Evolutionary conservation across 2,113 vertebrate genomes (phyloP).

Genomic region (Prolemur simus): DNA sequence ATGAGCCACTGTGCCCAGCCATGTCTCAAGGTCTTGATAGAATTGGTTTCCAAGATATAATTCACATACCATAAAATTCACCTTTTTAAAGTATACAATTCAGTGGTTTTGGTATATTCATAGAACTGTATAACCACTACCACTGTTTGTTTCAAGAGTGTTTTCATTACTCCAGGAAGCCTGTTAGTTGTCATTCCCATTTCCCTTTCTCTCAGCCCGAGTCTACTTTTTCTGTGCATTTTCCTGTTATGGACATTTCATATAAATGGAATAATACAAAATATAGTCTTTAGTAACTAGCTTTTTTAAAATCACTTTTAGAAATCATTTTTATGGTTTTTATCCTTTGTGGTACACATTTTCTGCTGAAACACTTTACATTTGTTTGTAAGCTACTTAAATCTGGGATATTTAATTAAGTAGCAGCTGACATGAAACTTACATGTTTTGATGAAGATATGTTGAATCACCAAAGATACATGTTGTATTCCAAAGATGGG

Average conservation of each 20-base stretch:
- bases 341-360: background rate
- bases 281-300: background rate
- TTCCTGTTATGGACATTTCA: background rate
- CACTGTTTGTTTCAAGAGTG: background rate
- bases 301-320: background rate
- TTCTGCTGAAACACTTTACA: background rate
- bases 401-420: background rate
- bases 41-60: background rate
- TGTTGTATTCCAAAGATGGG: background rate
- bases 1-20: too few species aligned
- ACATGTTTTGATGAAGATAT: background rate
- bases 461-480: background rate
- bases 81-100: background rate
- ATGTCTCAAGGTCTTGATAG: too few species aligned
- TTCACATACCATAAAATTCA: background rate
- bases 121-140: background rate
- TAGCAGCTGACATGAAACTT: background rate
- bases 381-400: constrained; percentile 21
- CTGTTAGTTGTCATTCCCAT: background rate
- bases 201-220: background rate
- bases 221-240: background rate
- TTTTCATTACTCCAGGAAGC: background rate
- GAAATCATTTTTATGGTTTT: background rate
- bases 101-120: background rate
- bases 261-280: background rate